These are phyloP conservation scores for Phalacrocorax aristotelis DNA, from an alignment of 2,113 vertebrate genomes.

Conservation along the genomic window DNA sequence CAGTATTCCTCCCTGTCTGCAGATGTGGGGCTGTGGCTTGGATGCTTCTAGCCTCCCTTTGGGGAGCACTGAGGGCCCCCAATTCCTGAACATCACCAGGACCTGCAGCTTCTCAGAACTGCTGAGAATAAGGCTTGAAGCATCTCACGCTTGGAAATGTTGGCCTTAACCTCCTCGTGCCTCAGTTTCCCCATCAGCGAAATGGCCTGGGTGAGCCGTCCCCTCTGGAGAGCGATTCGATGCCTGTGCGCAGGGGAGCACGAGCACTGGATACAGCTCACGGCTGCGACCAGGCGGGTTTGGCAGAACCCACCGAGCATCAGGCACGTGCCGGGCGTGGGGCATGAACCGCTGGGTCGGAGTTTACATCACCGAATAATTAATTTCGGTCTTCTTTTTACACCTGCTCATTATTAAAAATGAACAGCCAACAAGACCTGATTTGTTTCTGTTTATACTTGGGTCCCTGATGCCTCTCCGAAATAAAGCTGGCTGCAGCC, in stretches of 20 bases:
- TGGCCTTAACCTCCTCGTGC: constrained; percentile 49
- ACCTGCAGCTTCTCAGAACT: neutral
- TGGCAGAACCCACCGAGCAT: neutral
- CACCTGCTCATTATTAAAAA: neutral
- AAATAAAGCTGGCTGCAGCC: neutral
- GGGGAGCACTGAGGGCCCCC: neutral
- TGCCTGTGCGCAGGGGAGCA: neutral
- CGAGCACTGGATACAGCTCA: fast-evolving
- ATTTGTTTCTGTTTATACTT: neutral
- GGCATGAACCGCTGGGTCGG: fast-evolving
- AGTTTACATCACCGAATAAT: neutral
- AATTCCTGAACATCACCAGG: neutral
- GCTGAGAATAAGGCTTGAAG: neutral
- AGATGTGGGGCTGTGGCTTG: neutral
- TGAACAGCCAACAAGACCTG: neutral
- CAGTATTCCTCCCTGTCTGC: neutral
- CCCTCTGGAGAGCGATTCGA: neutral
- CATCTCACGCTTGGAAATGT: neutral
- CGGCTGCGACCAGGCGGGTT: fast-evolving
- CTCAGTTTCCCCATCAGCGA: constrained; percentile 41
- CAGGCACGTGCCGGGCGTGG: fast-evolving
- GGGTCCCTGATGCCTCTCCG: neutral
- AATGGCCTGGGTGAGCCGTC: neutral
- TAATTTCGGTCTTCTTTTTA: neutral
- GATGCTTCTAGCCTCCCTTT: neutral